Evolutionary conservation across 2,797 vertebrate species (phyloP), one percentile per base, ranked within the genome.

Genomic region (Sebastolobus altivelis): DNA sequence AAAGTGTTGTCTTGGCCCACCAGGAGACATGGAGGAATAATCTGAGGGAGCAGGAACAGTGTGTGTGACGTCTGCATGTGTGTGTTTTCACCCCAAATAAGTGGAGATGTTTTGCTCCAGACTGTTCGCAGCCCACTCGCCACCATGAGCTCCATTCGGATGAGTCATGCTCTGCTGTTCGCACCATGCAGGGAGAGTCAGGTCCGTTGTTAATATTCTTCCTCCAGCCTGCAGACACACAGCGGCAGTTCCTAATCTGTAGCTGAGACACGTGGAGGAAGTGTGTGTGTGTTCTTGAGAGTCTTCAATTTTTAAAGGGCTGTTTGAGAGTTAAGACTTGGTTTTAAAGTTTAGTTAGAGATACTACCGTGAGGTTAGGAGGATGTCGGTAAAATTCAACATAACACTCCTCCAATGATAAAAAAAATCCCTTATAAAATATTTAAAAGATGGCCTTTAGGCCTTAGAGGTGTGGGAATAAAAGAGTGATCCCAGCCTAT

Each of bases 101-200:
- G 37, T 27, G 5, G 12, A 69, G 65, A 63, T 52, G 52, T 63
- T 66, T 66, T 67, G 31, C 35, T 43, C 52, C 67, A 49, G 37
- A 54, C 38, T 70, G n/a, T 55, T 66, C 3, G 35, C 77, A 12
- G 52, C 65, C 67, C 37, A 25, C 55, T 62, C 35, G 33, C 20
- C 8, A 33, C 52, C 8, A 2, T 9, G 20, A 67, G 65, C 58
- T 65, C 37, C 67, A 29, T 29, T 46, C 9, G 66, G 77, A 62
- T 88, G 83, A 83, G 31, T 83, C 75, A 69, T 59, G 46, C 63
- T 67, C 62, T 71, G 65, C 56, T 8, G 25, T 67, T 70, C 70
- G 69, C 56, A 31, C 31, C 77, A 13, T 70, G 70, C 66, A 68
- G 75, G n/a, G 43, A 22, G 77, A 62, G 52, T 46, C 5, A 8